A percentile compares a stretch with the other conserved stretches of the same genome.
Evolutionary conservation across 2,113 vertebrate genomes (phyloP).

Genomic region (Hymenochirus boettgeri): DNA sequence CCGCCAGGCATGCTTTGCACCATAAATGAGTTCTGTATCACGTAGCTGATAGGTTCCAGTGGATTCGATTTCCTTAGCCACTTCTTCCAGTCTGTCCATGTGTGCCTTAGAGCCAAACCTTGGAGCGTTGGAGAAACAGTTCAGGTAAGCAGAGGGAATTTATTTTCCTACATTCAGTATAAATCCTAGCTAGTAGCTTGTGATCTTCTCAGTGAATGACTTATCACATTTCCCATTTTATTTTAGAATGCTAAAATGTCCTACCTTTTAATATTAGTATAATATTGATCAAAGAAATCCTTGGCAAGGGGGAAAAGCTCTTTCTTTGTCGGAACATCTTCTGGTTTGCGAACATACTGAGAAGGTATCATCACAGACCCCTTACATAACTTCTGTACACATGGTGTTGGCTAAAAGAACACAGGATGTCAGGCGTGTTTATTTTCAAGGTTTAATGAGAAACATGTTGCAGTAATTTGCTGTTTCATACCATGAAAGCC

Average conservation of each 20-base stretch:
- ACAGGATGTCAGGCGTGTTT: conserved; percentile 16
- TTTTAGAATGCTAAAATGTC: conserved; percentile 8
- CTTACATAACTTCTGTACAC: conserved; percentile 78
- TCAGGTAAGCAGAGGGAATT: neutral
- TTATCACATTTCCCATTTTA: neutral
- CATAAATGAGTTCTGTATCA: conserved; percentile 92
- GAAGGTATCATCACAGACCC: conserved; percentile 83
- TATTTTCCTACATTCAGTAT: neutral
- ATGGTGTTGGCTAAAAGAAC: conserved; percentile 69
- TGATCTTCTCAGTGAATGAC: neutral
- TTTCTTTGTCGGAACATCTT: conserved; percentile 74
- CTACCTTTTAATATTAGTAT: conserved; percentile 92
- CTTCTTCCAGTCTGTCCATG: conserved; percentile 84
- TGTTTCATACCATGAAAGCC: conserved; percentile 76
- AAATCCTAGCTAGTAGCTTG: too few relatives aligned
- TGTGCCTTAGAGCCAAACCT: conserved; percentile 92
- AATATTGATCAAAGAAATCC: conserved; percentile 96
- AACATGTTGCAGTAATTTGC: too few relatives aligned
- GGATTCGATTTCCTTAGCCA: conserved; percentile 83
- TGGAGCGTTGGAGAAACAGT: neutral
- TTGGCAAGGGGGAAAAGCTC: conserved; percentile 83
- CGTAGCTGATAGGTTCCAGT: conserved; percentile 88
- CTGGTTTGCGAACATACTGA: conserved; percentile 68
- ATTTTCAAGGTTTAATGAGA: too few relatives aligned
- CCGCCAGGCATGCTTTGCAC: conserved; percentile 93